Conservation (phyloP, 2,888 invertebrate genomes). For the Drosophila neutralis region DNA sequence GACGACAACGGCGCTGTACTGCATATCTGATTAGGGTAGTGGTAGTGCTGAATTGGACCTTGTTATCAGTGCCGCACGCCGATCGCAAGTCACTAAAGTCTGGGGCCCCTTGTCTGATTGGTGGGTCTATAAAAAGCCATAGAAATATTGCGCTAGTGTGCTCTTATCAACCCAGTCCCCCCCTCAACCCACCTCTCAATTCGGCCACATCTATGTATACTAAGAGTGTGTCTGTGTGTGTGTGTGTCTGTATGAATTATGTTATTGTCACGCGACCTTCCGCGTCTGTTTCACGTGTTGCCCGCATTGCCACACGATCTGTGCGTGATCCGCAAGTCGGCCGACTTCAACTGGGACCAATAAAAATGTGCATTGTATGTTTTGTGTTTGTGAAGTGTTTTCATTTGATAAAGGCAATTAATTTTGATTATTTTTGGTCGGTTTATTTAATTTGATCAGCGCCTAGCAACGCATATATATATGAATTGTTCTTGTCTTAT, state of each 20-base stretch:
- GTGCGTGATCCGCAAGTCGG: constrained; percentile 64
- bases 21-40: constrained; percentile 24
- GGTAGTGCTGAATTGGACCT: constrained; percentile 29
- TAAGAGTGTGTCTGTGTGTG: constrained; percentile 2
- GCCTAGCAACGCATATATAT: constrained; percentile 29
- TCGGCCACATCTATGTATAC: background rate
- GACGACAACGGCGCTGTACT: constrained; percentile 27
- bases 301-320: constrained; percentile 56
- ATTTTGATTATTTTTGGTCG: constrained; percentile 36
- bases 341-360: constrained; percentile 34
- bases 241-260: constrained; percentile 41
- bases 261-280: constrained; percentile 76
- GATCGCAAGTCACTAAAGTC: constrained; percentile 54
- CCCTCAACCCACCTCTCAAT: background rate
- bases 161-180: constrained; percentile 52
- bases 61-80: constrained; percentile 68
- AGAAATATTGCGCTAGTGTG: constrained; percentile 64
- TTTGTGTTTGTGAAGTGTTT: constrained; percentile 26
- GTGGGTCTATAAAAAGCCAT: constrained; percentile 68
- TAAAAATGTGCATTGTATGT: constrained; percentile 33
- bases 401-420: constrained; percentile 53
- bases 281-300: constrained; percentile 62
- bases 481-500: background rate
- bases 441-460: constrained; percentile 32
- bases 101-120: constrained; percentile 62